These are phyloP conservation scores for Dasypogon diadema DNA, from an alignment of 2,888 invertebrate species.

Conservation along the genomic window DNA sequence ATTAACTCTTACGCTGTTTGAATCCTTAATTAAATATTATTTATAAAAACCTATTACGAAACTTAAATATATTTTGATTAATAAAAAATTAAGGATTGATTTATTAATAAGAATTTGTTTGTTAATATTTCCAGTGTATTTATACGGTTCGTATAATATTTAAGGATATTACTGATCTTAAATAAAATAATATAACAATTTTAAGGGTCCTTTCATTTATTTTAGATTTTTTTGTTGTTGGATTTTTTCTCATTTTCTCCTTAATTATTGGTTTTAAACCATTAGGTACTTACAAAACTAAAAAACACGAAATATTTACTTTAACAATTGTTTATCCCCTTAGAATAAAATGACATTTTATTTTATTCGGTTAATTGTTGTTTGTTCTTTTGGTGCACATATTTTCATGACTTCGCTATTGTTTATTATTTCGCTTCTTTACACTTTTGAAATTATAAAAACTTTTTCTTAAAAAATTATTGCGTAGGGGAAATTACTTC, in stretches of 20 bases:
- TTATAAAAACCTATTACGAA: constrained; percentile 53
- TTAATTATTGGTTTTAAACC: constrained; percentile 40
- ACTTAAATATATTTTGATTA: constrained; percentile 55
- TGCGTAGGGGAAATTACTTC: constrained; percentile 27
- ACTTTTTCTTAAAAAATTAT: constrained; percentile 39
- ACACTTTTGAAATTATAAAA: constrained; percentile 22
- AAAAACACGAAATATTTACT: constrained; percentile 50
- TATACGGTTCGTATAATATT: constrained; percentile 19
- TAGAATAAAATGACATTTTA: constrained; percentile 43
- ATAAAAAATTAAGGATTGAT: constrained; percentile 48
- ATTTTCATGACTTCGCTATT: constrained; percentile 21
- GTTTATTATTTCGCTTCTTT: constrained; percentile 12
- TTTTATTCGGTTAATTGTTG: constrained; percentile 43
- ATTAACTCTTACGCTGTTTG: constrained; percentile 26
- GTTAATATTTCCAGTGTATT: constrained; percentile 42
- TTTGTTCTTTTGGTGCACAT: constrained; percentile 41
- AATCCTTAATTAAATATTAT: constrained; percentile 48
- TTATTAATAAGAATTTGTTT: constrained; percentile 33
- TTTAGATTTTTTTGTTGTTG: constrained; percentile 33
- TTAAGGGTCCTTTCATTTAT: constrained; percentile 44
- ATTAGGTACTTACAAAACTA: constrained; percentile 53
- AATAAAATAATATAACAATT: constrained; percentile 48
- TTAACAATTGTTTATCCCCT: constrained; percentile 38
- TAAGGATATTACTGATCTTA: constrained; percentile 32
- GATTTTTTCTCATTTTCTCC: constrained; percentile 32